Evolutionary conservation across 2,888 invertebrate genomes (phyloP), one percentile per base, ranked within the genome.

Genomic region (Leptura quadrifasciata): DNA sequence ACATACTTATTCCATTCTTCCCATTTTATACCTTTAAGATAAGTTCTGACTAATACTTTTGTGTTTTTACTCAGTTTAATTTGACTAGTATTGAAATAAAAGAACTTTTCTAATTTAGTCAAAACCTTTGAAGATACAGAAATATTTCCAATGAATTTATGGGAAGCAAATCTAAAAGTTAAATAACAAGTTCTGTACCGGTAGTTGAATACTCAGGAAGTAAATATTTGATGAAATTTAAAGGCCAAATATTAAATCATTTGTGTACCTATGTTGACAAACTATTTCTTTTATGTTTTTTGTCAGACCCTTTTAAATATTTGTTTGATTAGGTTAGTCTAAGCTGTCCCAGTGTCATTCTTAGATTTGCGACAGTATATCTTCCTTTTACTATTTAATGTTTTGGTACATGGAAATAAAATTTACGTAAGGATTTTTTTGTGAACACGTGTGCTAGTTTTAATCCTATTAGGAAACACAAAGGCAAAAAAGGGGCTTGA

Each of bases 311-410:
- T 78, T 82, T 79, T 76, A 79, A 31, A 77, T 76, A 75, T 79
- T 80, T 82, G 81, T 82, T 82, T 82, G 81, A 81, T 82, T 81
- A 81, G 82, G 80, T 75, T 69, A 70, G 61, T 58, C 68, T 65
- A 60, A 67, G 57, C 60, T 54, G 70, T 69, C 61, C 72, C 61
- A 58, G 60, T 76, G 69, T 69, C 76, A 47, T 76, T 75, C 69
- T 58, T 39, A 20, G 52, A 71, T 71, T 61, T 61, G 71, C 71
- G 71, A 71, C 71, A 71, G 71, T 71, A 57, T 68, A 58, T 58
- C 24, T 35, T 65, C 39, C 20, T 5, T 69, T 8, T 57, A 39
- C n/a, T 18, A 35, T 60, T 39, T 72, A 65, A 60, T 72, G 27
- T 52, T 15, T 52, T 9, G 17, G 63, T 60, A 70, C 73, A 57